Evolutionary conservation across 2,797 vertebrate species (phyloP).

Genomic region (Lerista edwardsae): DNA sequence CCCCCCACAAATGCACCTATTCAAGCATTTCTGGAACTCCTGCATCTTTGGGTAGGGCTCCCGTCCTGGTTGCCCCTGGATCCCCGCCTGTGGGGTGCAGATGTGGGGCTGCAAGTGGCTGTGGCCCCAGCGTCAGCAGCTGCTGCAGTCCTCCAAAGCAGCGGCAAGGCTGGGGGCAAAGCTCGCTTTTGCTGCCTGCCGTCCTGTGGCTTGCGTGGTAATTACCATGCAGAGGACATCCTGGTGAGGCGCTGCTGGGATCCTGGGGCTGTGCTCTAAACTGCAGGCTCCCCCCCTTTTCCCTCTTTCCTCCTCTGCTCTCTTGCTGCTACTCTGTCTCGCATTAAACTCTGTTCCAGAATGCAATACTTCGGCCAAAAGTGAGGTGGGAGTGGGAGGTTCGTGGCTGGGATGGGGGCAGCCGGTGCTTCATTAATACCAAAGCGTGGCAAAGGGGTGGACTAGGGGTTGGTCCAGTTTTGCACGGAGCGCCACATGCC

Average conservation of each 20-base stretch:
- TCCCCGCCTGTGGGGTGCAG: background rate
- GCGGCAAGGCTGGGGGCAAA: background rate
- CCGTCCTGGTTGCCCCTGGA: background rate
- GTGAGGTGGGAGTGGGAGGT: background rate
- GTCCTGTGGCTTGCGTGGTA: no score
- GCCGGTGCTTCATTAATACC: background rate
- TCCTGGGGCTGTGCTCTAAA: no score
- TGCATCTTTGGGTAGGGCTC: no score
- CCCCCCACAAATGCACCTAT: background rate
- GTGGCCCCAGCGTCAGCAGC: no score
- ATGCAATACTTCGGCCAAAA: slow-evolving; percentile 1
- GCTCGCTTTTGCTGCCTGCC: no score
- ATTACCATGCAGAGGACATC: background rate
- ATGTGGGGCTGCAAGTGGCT: background rate
- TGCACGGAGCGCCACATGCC: background rate
- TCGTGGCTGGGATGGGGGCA: background rate
- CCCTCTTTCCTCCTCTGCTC: background rate
- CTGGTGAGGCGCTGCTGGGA: no score
- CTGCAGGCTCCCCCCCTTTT: no score
- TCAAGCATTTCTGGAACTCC: background rate
- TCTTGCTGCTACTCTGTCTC: background rate
- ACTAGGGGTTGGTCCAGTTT: background rate
- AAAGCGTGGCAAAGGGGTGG: background rate
- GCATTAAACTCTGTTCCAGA: background rate
- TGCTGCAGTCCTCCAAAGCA: no score